Evolutionary conservation across 2,888 invertebrate species (phyloP).

Genomic region (Lepidonotus clava): DNA sequence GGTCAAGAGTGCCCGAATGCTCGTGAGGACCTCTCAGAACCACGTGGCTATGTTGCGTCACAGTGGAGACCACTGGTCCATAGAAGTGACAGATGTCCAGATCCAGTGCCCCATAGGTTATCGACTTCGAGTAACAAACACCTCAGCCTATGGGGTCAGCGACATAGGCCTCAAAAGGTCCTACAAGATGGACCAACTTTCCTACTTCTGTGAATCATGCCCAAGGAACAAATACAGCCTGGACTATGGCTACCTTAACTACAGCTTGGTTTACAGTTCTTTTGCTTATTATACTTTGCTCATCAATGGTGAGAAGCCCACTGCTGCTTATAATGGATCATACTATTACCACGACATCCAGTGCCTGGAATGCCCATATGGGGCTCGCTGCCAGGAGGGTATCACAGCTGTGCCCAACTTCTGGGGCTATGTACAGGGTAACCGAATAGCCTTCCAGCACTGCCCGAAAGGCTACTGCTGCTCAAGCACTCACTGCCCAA

Average conservation of each 20-base stretch:
- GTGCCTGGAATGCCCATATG: slow-evolving; percentile 65
- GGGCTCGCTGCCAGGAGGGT: slow-evolving; percentile 62
- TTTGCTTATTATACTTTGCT: slow-evolving; percentile 64
- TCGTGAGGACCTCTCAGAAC: slow-evolving; percentile 60
- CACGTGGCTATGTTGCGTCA: slow-evolving; percentile 64
- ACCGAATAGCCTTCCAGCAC: slow-evolving; percentile 64
- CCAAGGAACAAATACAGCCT: slow-evolving; percentile 65
- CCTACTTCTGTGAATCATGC: slow-evolving; percentile 67
- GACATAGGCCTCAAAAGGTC: slow-evolving; percentile 61
- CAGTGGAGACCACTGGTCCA: slow-evolving; percentile 67
- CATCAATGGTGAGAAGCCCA: slow-evolving; percentile 64
- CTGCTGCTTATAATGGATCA: slow-evolving; percentile 59
- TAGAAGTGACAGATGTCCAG: slow-evolving; percentile 63
- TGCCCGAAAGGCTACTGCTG: slow-evolving; percentile 67
- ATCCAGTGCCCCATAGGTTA: slow-evolving; percentile 65
- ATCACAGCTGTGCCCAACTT: slow-evolving; percentile 66
- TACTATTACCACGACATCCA: slow-evolving; percentile 65
- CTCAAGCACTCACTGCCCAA: slow-evolving; percentile 57
- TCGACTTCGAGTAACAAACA: slow-evolving; percentile 64
- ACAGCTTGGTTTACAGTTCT: slow-evolving; percentile 58
- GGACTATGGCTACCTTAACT: slow-evolving; percentile 64
- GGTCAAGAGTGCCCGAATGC: slow-evolving; percentile 57
- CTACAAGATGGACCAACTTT: slow-evolving; percentile 65
- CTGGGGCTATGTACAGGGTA: slow-evolving; percentile 64
- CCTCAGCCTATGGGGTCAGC: slow-evolving; percentile 65